Evolutionary conservation across 2,797 vertebrate species (phyloP), one percentile per base, ranked within the genome.

Genomic region (Lerista edwardsae): DNA sequence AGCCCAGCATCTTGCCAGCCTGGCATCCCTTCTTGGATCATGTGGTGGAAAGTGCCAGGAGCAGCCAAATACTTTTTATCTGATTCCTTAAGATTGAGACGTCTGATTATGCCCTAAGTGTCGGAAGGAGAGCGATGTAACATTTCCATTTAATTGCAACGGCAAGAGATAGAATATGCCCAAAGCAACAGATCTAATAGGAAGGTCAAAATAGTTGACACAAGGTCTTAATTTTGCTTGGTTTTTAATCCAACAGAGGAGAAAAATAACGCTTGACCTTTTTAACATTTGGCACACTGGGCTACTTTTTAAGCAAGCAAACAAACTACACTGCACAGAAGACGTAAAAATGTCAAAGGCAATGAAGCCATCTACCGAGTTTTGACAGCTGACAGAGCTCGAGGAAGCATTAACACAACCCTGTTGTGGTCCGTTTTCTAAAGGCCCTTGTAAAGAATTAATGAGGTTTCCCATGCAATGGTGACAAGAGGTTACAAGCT

Each of bases 391-490:
- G 75, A 75, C 74, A 82, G 82, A 79, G 62, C 83, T 88, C 69
- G 82, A 9, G 36, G 65, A 80, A 73, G 29, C 59, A 73, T 73
- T 75, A 75, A 34, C 34, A 36, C 62, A 75, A 41, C 44, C 34
- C 85, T 80, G 76, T 76, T 67, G 51, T 59, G 51, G 67, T 4
- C 23, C 64, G 39, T 82, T 76, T 55, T 57, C 59, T 39, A 83
- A 91, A 92, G 79, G 87, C 83, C 12, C 84, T 90, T 79, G 65
- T 39, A 41, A 84, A 65, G 68, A 91, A 89, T 90, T 90, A 91
- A 90, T 84, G 85, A 86, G 5, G 31, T 36, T 57, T 71, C 84
- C 90, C 83, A 64, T 57, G 90, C 65, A 44, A n/a, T 3, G 84
- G 86, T 55, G 68, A 74, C 29, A 3, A 3, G 27, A 80, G 64